Conservation (phyloP, 2,797 vertebrate genomes). For the Ibycter americanus region DNA sequence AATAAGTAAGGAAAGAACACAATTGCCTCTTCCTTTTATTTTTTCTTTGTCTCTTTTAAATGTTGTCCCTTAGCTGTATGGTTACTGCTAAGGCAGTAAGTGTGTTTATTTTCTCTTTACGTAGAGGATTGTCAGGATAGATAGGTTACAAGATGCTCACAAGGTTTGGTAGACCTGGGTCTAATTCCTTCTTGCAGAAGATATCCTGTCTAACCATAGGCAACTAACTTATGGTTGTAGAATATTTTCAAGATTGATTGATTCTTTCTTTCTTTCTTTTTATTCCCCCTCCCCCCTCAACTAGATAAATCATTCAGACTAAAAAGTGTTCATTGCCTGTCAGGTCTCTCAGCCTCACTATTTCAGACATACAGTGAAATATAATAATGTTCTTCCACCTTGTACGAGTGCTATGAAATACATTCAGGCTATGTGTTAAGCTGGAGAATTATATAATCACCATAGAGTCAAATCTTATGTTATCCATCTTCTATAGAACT, state of each 20-base stretch:
- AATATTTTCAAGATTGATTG: neutral
- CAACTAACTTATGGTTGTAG: neutral
- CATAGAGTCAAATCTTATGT: neutral
- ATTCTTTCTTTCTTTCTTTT: neutral
- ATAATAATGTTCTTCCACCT: neutral
- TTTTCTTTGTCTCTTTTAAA: neutral
- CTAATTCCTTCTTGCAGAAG: neutral
- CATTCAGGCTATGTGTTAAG: neutral
- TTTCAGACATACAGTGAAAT: neutral
- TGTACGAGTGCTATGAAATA: neutral
- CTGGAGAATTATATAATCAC: neutral
- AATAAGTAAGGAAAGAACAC: neutral
- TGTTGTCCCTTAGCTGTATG: neutral
- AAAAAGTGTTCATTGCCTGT: neutral
- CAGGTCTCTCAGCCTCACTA: neutral
- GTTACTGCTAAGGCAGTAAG: neutral
- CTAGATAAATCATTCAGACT: neutral
- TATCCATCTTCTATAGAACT: neutral
- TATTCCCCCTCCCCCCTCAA: neutral
- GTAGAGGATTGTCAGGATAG: neutral
- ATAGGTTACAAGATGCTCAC: neutral
- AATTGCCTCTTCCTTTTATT: neutral
- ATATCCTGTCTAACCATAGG: neutral
- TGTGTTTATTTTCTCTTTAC: neutral
- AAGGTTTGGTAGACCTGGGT: neutral